Conservation (phyloP, 2,888 invertebrate genomes). For the Callimorpha dominula region DNA sequence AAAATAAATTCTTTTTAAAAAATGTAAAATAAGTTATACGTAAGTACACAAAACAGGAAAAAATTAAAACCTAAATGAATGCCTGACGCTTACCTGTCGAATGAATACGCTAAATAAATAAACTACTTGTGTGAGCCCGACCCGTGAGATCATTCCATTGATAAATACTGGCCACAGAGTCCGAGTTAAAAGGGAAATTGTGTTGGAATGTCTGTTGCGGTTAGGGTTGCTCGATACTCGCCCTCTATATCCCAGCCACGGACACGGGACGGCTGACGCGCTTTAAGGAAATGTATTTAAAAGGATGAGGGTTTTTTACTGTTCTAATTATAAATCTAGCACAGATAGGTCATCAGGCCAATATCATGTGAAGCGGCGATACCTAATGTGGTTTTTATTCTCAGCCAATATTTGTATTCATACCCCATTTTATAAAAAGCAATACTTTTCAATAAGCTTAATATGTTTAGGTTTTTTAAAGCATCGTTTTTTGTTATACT, state of each 20-base stretch:
- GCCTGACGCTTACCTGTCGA: conserved; percentile 50
- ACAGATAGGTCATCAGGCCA: neutral
- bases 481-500: neutral
- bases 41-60: conserved; percentile 28
- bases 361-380: neutral
- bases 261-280: neutral
- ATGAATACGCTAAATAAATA: conserved; percentile 63
- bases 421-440: neutral
- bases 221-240: conserved; percentile 57
- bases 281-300: neutral
- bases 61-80: conserved; percentile 37
- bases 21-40: conserved; percentile 23
- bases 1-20: neutral
- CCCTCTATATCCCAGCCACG: conserved; percentile 33
- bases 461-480: neutral
- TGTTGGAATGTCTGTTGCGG: conserved; percentile 74
- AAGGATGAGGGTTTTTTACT: neutral
- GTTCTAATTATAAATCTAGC: neutral
- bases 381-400: neutral
- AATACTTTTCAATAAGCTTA: neutral
- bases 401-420: neutral
- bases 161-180: conserved; percentile 69
- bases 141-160: conserved; percentile 75
- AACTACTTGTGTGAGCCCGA: conserved; percentile 63
- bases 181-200: conserved; percentile 82